Evolutionary conservation across 2,797 vertebrate species (phyloP), one percentile per base, ranked within the genome.

Genomic region (Euthynnus affinis): DNA sequence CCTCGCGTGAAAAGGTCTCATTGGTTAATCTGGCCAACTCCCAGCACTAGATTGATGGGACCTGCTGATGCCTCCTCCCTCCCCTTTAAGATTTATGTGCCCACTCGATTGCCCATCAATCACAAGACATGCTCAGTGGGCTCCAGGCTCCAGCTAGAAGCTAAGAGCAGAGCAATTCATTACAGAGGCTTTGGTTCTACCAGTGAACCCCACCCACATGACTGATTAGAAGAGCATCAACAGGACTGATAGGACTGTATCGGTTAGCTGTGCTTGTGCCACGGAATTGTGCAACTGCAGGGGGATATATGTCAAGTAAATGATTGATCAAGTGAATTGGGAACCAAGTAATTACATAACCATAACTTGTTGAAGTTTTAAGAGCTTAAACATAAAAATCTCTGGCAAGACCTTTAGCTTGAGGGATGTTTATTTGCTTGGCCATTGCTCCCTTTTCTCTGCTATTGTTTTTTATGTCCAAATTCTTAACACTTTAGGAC

Each of bases 91-190:
- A 95, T 94, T 93, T 89, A 94, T 92, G 85, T 75, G 52, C 76
- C 86, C 84, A 84, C 84, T 92, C 78, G 75, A 92, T 91, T 77
- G 88, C 87, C 89, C 86, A 94, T 95, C 93, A 94, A 93, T 95
- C 93, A 94, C 66, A 1, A 78, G 72, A 80, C 81, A 81, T 72
- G 82, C 87, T 88, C 85, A 68, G 82, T 77, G 84, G 78, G 85
- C 84, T 74, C 82, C 18, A 6, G 57, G 84, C 85, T 71, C 70
- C 27, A 15, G 53, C 73, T 48, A 66, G 55, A 64, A 84, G 83
- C 78, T 71, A 78, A 82, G 82, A 86, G 86, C 75, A 78, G 65
- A 71, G 70, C 69, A 78, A 90, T 92, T 89, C 91, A 92, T 92
- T 88, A 88, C 73, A 49, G 74, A 64, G 74, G 74, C 79, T 91